Base-by-base conservation (phyloP, 2,797 vertebrate species). In the Australoheros facetus region DNA sequence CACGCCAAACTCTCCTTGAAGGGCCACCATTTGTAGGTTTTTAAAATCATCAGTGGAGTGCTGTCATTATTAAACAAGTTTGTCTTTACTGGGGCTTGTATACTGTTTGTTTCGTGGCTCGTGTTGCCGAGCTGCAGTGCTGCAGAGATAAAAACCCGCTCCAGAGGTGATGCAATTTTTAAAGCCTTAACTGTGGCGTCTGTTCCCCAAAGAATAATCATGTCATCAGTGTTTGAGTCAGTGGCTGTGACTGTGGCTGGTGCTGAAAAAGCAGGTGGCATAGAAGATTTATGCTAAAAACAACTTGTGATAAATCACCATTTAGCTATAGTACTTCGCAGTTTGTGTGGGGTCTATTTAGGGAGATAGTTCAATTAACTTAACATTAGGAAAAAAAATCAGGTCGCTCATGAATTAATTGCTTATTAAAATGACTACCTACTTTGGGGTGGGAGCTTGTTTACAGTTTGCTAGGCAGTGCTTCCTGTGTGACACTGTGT, bases 401-500 rank as follows among this genome's bases (percentile, higher is more conserved):
- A 90, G 85, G 87, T 89, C 64, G 82, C 92, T 93, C 91, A 91
- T 89, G 80, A 94, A 94, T 92, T 90, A 93, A 94, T 94, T 93
- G 92, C 87, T 75, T 89, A 88, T 93, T 93, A 94, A 92, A 89
- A 91, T 87, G 87, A 85, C 90, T 88, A 73, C 85, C 86, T 87
- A 89, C 92, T 91, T 91, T 85, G 87, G 83, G 89, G 88, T 84
- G 90, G 88, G 85, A 88, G 83, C 82, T 85, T 92, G 92, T 93
- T 93, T 93, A 88, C 89, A 89, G 88, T 90, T 90, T 54, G 75
- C 82, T 86, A 87, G 91, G 85, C 88, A 81, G 80, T 78, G 75
- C 81, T 71, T 90, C 88, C 88, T 85, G 78, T 81, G 83, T 87
- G 85, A 89, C 83, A 58, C 71, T 39, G 77, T 80, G 86, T 82